Percentiles rank a stretch among this genome's conserved stretches.
phyloP scores from a whole-genome alignment of 1,140 invertebrate genomes.

The Mycetomoellerius zeteki region DNA sequence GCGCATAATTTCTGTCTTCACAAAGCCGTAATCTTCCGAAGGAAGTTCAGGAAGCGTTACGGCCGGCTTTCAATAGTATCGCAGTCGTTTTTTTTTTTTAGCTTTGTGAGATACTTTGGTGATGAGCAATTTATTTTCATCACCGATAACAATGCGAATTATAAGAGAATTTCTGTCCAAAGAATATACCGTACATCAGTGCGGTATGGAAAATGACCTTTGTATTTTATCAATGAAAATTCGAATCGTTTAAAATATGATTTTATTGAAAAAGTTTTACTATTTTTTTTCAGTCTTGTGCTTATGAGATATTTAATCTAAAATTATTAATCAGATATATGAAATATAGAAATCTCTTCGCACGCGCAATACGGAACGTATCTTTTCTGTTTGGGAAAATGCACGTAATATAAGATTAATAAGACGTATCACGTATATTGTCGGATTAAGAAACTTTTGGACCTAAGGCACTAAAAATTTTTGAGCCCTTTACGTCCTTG shows the following conservation, averaged over 20 bases:
- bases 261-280: too few species aligned
- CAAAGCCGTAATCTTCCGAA: background rate
- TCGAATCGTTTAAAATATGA: too few species aligned
- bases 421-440: background rate
- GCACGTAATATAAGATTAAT: background rate
- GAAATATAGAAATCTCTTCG: background rate
- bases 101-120: background rate
- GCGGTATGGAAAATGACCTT: too few species aligned
- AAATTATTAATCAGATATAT: background rate
- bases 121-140: slow-evolving; percentile 5
- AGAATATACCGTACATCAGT: too few species aligned
- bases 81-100: background rate
- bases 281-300: too few species aligned
- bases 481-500: too few species aligned
- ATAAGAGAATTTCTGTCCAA: background rate
- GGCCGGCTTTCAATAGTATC: background rate
- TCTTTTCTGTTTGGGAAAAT: background rate
- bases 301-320: too few species aligned
- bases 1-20: slow-evolving; percentile 11
- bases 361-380: background rate
- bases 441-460: too few species aligned
- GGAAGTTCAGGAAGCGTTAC: slow-evolving; percentile 3
- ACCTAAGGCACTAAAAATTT: too few species aligned
- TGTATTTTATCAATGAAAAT: too few species aligned
- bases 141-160: background rate